Evolutionary conservation across 2,888 invertebrate genomes (phyloP).

Genomic region (Gymnocheta viridis): DNA sequence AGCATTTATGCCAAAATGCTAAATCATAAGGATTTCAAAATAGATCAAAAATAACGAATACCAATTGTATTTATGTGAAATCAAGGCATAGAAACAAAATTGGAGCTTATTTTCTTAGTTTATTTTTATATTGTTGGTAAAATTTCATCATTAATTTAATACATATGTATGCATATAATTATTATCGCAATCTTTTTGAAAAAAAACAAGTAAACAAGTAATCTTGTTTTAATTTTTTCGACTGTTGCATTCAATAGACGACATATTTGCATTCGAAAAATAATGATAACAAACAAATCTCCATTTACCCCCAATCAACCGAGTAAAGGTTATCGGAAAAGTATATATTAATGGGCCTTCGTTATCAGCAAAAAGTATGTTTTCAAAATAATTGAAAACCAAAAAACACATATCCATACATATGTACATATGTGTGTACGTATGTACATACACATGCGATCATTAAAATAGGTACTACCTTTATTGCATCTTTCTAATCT

Average conservation of each 20-base stretch:
- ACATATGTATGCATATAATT: no score
- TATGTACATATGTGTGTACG: no score
- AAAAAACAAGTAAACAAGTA: conserved; percentile 5
- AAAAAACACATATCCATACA: background rate
- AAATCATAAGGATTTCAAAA: no score
- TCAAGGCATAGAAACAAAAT: no score
- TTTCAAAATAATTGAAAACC: background rate
- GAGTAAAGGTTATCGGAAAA: conserved; percentile 62
- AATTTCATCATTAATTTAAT: background rate
- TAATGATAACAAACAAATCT: conserved; percentile 50
- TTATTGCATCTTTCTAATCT: no score
- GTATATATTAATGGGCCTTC: no score
- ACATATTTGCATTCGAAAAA: conserved; percentile 38
- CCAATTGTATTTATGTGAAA: no score
- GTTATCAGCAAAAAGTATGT: background rate
- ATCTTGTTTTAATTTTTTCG: conserved; percentile 12
- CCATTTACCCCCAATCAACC: conserved; percentile 65
- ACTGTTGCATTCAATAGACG: conserved; percentile 39
- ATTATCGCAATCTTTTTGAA: background rate
- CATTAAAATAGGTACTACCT: no score
- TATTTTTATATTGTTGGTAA: background rate
- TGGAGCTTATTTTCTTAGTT: no score
- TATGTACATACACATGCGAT: no score
- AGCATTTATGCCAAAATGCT: no score
- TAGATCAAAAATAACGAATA: no score